Conservation (phyloP, 2,888 invertebrate genomes). For the Corythucha ciliata region DNA sequence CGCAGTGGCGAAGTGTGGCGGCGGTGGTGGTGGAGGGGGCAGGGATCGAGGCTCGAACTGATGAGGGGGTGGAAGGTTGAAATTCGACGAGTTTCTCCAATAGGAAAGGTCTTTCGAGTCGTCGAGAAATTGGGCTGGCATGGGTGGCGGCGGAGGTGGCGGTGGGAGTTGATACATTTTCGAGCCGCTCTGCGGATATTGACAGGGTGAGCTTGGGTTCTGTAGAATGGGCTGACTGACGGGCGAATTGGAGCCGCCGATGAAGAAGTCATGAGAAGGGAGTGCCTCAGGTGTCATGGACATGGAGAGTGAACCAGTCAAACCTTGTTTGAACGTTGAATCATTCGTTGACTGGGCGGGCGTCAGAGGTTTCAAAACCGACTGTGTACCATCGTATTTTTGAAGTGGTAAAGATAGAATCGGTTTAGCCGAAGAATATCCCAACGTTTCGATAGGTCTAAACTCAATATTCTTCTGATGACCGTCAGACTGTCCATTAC, state of each 20-base stretch:
- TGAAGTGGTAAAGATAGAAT: too few relatives aligned
- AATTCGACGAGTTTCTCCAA: neutral
- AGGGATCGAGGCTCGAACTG: too few relatives aligned
- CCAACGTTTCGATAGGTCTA: too few relatives aligned
- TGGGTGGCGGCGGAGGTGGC: conserved; percentile 10
- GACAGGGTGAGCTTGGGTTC: neutral
- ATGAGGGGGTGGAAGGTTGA: neutral
- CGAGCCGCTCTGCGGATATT: neutral
- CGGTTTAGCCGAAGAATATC: too few relatives aligned
- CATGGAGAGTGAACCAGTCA: too few relatives aligned
- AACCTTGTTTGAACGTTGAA: conserved; percentile 8
- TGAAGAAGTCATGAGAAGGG: too few relatives aligned
- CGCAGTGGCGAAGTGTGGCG: conserved; percentile 2
- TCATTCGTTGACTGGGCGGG: conserved; percentile 2
- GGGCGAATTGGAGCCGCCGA: too few relatives aligned
- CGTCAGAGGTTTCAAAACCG: neutral
- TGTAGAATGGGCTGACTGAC: neutral
- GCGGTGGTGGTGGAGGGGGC: conserved; percentile 10
- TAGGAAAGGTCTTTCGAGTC: neutral
- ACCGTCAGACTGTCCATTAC: neutral
- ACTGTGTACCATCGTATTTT: too few relatives aligned
- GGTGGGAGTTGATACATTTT: neutral
- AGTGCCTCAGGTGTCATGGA: too few relatives aligned
- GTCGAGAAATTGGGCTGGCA: neutral
- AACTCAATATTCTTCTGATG: neutral